Conservation (phyloP, 2,113 vertebrate genomes). For the Hippocampus comes region DNA sequence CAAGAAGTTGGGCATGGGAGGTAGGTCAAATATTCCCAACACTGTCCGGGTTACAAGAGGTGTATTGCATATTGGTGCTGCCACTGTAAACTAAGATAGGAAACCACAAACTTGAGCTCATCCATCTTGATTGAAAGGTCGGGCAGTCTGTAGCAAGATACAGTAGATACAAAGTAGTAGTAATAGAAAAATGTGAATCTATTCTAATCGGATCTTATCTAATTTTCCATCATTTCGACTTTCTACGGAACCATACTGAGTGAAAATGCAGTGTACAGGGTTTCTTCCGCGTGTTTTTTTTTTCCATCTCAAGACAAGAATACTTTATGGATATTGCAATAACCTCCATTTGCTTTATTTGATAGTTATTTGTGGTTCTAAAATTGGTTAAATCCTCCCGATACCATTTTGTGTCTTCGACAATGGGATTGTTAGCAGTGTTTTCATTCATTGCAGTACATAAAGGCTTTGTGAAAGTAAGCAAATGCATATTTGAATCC, state of each 20-base stretch:
- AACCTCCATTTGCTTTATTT: not conserved
- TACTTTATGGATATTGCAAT: not conserved
- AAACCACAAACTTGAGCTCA: not conserved
- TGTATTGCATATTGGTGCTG: not conserved
- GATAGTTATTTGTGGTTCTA: not conserved
- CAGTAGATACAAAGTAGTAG: too few species aligned
- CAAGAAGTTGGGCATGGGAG: constrained; percentile 46
- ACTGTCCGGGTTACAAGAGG: not conserved
- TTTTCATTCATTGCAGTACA: not conserved
- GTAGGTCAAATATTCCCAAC: constrained; percentile 22
- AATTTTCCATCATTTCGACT: too few species aligned
- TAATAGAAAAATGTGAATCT: not conserved
- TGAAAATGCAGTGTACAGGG: too few species aligned
- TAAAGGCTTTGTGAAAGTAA: not conserved
- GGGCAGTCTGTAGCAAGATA: too few species aligned
- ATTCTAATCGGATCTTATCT: not conserved
- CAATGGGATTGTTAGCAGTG: not conserved
- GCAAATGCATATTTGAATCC: constrained; percentile 32
- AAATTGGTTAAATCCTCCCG: not conserved
- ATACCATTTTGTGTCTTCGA: not conserved
- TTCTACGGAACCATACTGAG: too few species aligned
- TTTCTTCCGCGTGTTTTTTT: too few species aligned
- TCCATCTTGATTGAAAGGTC: not conserved
- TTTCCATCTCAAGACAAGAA: not conserved
- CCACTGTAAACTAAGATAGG: not conserved